phyloP scores from a whole-genome alignment of 2,888 invertebrate species.

The Harmothoe impar region DNA sequence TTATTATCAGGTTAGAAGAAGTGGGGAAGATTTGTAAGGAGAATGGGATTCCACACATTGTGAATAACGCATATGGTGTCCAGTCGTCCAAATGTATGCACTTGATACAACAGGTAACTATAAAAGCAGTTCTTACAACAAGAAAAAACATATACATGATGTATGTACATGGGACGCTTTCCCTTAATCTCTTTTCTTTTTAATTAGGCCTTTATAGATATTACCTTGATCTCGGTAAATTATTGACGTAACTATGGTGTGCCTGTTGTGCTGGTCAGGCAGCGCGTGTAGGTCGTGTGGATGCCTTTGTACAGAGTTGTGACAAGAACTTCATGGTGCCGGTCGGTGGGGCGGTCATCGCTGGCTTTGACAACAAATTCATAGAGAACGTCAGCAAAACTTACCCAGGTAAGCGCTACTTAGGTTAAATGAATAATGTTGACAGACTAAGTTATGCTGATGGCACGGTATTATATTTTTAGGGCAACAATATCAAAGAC shows the following conservation, averaged over 20 bases:
- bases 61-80: constrained; percentile 93
- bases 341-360: constrained; percentile 90
- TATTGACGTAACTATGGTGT: too few relatives aligned
- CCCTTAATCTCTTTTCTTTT: too few relatives aligned
- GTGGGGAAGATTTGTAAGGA: constrained; percentile 87
- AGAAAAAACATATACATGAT: not conserved
- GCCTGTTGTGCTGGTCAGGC: too few relatives aligned
- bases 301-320: constrained; percentile 91
- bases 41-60: constrained; percentile 88
- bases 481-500: too few relatives aligned
- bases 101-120: constrained; percentile 88
- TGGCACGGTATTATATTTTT: too few relatives aligned
- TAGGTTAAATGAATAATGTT: too few relatives aligned
- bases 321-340: constrained; percentile 94
- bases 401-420: constrained; percentile 87
- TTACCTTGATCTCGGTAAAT: too few relatives aligned
- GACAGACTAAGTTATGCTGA: not conserved
- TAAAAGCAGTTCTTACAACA: not conserved
- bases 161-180: too few relatives aligned
- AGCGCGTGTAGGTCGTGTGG: constrained; percentile 87
- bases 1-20: constrained; percentile 81
- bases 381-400: constrained; percentile 88
- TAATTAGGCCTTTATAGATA: too few relatives aligned
- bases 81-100: constrained; percentile 88
- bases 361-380: constrained; percentile 87